Conservation (phyloP, 1,140 invertebrate species). For the Drosophila watanabei region DNA sequence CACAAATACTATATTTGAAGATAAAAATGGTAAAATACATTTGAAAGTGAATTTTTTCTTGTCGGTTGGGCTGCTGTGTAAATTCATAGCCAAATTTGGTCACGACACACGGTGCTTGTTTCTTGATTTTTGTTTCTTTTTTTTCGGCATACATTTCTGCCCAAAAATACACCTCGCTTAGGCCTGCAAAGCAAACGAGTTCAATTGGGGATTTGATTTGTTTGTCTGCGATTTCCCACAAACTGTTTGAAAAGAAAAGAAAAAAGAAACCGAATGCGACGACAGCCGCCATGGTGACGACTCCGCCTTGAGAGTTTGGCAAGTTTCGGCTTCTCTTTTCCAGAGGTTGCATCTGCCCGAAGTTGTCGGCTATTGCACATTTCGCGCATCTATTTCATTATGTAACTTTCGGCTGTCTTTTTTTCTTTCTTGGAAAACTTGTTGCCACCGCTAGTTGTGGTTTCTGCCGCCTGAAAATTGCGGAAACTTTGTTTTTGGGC, state of each 20-base stretch:
- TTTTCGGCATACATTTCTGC: slow-evolving; percentile 29
- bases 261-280: slow-evolving; percentile 9
- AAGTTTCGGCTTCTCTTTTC: slow-evolving; percentile 49
- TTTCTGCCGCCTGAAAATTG: slow-evolving; percentile 71
- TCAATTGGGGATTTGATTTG: slow-evolving; percentile 66
- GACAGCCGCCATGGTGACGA: slow-evolving; percentile 23
- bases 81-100: slow-evolving; percentile 63
- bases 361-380: slow-evolving; percentile 66
- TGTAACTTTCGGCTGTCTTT: slow-evolving; percentile 64
- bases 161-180: slow-evolving; percentile 8
- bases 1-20: slow-evolving; percentile 29
- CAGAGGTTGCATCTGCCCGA: slow-evolving; percentile 67
- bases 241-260: slow-evolving; percentile 3
- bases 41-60: slow-evolving; percentile 69
- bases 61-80: slow-evolving; percentile 47
- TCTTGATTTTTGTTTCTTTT: slow-evolving; percentile 10
- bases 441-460: slow-evolving; percentile 45
- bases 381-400: slow-evolving; percentile 83
- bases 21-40: slow-evolving; percentile 44
- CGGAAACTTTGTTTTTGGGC: slow-evolving; percentile 65
- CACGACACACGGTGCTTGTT: slow-evolving; percentile 51
- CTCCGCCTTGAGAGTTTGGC: slow-evolving; percentile 67
- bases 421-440: slow-evolving; percentile 47
- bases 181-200: slow-evolving; percentile 54
- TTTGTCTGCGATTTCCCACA: slow-evolving; percentile 40